A percentile compares a stretch with the other conserved stretches of the same genome.
Evolutionary conservation across 2,888 invertebrate genomes (phyloP).

Genomic region (Chydorus sphaericus): DNA sequence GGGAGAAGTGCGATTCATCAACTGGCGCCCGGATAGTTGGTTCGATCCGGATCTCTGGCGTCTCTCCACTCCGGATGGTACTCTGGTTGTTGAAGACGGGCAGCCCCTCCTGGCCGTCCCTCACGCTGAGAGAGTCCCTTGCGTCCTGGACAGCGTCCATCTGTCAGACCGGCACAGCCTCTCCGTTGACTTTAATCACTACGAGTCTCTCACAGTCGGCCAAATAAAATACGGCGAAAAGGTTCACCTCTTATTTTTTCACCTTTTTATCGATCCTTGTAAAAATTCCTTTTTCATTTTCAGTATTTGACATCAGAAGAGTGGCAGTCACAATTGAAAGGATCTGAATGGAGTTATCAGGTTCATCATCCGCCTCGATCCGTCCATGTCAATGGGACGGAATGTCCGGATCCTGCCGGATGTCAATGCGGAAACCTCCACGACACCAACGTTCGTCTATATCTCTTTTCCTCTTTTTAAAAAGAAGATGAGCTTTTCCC

Average conservation of each 20-base stretch:
- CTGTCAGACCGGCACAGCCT: background rate
- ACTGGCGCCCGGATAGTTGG: background rate
- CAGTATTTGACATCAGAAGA: background rate
- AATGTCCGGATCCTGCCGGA: background rate
- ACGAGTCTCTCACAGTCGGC: background rate
- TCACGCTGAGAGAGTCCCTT: background rate
- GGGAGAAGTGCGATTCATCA: background rate
- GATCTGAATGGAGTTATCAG: background rate
- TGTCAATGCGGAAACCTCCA: background rate
- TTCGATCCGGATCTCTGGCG: slow-evolving; percentile 1
- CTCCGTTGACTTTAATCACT: background rate
- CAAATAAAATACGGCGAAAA: background rate
- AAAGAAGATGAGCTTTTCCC: too few species aligned
- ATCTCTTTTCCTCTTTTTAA: too few species aligned
- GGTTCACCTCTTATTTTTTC: too few species aligned
- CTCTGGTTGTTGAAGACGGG: background rate
- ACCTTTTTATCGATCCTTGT: too few species aligned
- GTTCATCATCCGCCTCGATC: background rate
- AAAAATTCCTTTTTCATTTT: background rate
- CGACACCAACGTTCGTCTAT: background rate
- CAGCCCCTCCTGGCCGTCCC: background rate
- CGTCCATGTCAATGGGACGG: background rate
- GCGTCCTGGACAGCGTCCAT: background rate
- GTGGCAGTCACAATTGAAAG: background rate
- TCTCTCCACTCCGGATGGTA: background rate